Base-by-base conservation (phyloP, 2,797 vertebrate species). In the Gymnodraco acuticeps region DNA sequence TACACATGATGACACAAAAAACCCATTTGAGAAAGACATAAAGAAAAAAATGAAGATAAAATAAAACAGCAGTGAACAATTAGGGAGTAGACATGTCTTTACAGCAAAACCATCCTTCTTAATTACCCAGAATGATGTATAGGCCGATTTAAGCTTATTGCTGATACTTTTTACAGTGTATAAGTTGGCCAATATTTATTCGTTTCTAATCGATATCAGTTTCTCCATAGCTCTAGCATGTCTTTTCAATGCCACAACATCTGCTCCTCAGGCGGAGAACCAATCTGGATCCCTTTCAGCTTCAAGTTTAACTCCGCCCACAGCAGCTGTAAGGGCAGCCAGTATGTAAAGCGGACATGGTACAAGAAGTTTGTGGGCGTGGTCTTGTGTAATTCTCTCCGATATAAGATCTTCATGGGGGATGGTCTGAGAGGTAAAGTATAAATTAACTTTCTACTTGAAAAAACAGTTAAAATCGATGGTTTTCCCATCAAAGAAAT, bases 331-430 rank as follows among this genome's bases (percentile, higher is more conserved):
- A 96, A 94, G 10, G 98, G 98, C 70, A 97, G 97, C 81, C 98
- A 99, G 76, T 99, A 95, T 0, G 98, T 99, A 87, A 99, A 99
- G 88, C 93, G 98, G 70, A 99, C 98, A 0, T 99, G 98, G 98
- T 99, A 99, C 88, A 94, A 93, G 82, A 99, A 99, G 88, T 99
- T 99, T 83, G 98, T 99, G 51, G 98, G 98, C 10, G 98, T 99
- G 43, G 95, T 98, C 76, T 96, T 99, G 81, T 99, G 98, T 64
- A 99, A 99, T 87, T 99, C 98, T 2, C 93, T 99, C 83, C 94
- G 98, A 85, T 99, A 99, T 89, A 99, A 99, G 92, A 99, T 99
- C 94, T 99, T 98, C 90, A 97, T 99, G 94, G 97, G 97, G 59
- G 97, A 99, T 60, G 96, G 96, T 72, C 94, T 99, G 41, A 97